Evolutionary conservation across 2,888 invertebrate species (phyloP).

Genomic region (Callyntrura guangdongensis): DNA sequence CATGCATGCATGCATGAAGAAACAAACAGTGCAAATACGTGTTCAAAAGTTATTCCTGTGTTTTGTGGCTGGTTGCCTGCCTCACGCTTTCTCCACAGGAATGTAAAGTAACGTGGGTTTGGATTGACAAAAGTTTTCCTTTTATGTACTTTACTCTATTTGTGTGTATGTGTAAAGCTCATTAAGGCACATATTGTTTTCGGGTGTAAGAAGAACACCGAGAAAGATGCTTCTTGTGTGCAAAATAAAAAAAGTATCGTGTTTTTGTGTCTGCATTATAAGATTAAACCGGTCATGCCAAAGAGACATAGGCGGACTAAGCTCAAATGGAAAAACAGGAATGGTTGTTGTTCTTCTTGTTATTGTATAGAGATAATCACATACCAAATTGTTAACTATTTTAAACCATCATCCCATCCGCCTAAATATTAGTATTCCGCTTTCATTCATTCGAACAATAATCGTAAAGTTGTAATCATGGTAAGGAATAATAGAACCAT

Average conservation of each 20-base stretch:
- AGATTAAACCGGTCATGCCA: slow-evolving; percentile 29
- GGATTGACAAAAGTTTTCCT: slow-evolving; percentile 52
- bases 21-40: not conserved
- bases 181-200: slow-evolving; percentile 56
- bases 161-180: slow-evolving; percentile 48
- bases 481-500: not conserved
- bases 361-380: not conserved
- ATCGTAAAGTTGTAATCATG: slow-evolving; percentile 22
- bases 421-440: slow-evolving; percentile 40
- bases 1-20: not conserved
- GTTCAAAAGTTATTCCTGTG: slow-evolving; percentile 33
- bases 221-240: slow-evolving; percentile 36
- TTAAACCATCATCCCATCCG: not conserved
- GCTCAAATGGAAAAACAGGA: too few species aligned
- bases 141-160: slow-evolving; percentile 19
- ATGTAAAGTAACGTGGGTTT: slow-evolving; percentile 37
- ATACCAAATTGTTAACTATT: slow-evolving; percentile 11
- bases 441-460: slow-evolving; percentile 20
- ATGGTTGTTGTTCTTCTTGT: too few species aligned
- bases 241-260: slow-evolving; percentile 8
- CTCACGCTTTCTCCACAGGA: slow-evolving; percentile 20
- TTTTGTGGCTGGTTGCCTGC: slow-evolving; percentile 22
- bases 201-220: slow-evolving; percentile 6
- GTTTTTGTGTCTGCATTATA: slow-evolving; percentile 41
- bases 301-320: not conserved